These are phyloP conservation scores for Yasuhikotakia modesta DNA, from an alignment of 2,797 vertebrate genomes.

Conservation along the genomic window DNA sequence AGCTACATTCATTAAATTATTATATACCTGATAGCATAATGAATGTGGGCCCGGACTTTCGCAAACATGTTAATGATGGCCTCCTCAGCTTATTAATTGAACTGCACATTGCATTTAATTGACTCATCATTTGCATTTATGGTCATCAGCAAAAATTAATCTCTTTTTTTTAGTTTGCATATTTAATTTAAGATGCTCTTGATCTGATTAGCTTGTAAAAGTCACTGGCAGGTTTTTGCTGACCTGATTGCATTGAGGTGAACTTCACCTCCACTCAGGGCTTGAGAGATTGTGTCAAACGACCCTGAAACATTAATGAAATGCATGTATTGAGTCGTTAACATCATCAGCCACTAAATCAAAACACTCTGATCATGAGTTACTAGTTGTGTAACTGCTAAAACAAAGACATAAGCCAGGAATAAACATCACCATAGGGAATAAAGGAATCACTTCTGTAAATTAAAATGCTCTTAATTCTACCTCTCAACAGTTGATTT, in stretches of 20 bases:
- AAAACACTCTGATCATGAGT: conserved; percentile 62
- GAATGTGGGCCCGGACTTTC: conserved; percentile 44
- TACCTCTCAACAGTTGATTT: neutral
- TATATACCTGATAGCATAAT: conserved; percentile 48
- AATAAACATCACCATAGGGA: neutral
- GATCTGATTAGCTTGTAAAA: conserved; percentile 78
- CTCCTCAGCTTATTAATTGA: conserved; percentile 62
- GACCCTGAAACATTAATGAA: conserved; percentile 72
- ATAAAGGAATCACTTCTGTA: neutral
- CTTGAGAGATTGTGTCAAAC: conserved; percentile 50
- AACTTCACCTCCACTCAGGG: conserved; percentile 69
- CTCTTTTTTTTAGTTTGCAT: conserved; percentile 75
- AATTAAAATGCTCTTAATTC: neutral
- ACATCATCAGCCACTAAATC: conserved; percentile 48
- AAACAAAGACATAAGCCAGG: conserved; percentile 29
- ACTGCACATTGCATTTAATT: conserved; percentile 55
- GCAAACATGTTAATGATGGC: conserved; percentile 56
- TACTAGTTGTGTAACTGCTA: conserved; percentile 57
- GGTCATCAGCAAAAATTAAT: conserved; percentile 61
- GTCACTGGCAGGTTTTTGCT: conserved; percentile 72
- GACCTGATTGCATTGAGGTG: conserved; percentile 72
- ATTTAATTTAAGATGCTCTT: conserved; percentile 73
- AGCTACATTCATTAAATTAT: conserved; percentile 55
- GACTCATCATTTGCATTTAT: conserved; percentile 63
- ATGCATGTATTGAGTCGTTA: conserved; percentile 63